Conservation (phyloP, 2,797 vertebrate species). For the Martes flavigula region DNA sequence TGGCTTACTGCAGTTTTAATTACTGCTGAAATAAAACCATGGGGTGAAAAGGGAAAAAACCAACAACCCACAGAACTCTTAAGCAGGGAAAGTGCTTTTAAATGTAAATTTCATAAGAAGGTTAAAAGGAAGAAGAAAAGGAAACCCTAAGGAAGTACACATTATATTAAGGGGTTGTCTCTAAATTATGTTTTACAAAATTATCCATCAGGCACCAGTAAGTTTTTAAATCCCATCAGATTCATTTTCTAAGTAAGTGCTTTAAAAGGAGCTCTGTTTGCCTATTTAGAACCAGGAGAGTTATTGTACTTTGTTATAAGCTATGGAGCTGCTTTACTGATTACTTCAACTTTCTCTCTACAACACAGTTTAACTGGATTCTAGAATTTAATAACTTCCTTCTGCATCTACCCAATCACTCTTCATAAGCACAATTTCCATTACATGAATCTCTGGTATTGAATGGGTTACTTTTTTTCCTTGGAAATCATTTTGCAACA, state of each 20-base stretch:
- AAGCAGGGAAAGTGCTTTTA: background rate
- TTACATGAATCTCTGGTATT: background rate
- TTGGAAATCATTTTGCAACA: background rate
- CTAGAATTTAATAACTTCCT: background rate
- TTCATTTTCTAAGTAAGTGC: background rate
- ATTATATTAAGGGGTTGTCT: background rate
- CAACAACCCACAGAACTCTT: background rate
- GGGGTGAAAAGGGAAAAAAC: background rate
- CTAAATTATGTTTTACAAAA: background rate
- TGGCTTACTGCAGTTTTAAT: constrained; percentile 28
- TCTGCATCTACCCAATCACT: background rate
- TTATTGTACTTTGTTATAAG: background rate
- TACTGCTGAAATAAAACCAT: constrained; percentile 19
- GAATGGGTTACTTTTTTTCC: background rate
- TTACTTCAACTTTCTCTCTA: background rate
- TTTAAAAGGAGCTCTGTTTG: background rate
- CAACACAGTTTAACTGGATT: background rate
- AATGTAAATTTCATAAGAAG: background rate
- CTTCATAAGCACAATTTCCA: background rate
- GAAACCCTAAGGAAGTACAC: background rate
- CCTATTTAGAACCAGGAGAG: background rate
- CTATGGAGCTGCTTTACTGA: background rate
- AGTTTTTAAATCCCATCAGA: constrained; percentile 29
- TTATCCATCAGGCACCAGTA: background rate
- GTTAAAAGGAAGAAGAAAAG: background rate